Evolutionary conservation across 2,113 vertebrate species (phyloP), one percentile per base, ranked within the genome.

Genomic region (Serinus canaria): DNA sequence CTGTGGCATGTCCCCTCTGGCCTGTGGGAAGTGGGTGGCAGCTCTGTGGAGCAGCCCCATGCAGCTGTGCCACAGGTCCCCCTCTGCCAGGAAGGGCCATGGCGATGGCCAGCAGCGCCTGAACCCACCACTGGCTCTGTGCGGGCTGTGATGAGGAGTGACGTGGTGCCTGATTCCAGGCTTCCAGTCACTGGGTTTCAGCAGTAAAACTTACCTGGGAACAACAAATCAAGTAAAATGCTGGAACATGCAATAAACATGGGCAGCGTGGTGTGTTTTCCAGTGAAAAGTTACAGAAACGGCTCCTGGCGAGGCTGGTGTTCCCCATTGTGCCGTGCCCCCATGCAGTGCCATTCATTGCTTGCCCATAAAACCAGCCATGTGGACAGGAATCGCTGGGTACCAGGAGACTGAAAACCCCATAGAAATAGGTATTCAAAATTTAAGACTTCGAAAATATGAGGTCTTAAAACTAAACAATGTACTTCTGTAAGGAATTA

Each of bases 401-500:
- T 95, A 96, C 93, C 93, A 92, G 90, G 92, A 96, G 95, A 74
- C 96, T 90, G 47, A 93, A 93, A 96, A 56, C 60, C 64, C 85
- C 85, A 72, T 49, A 93, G 96, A 97, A 96, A 94, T 72, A 93
- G 93, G 94, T 95, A 96, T 92, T 96, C 92, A 97, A 94, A 96
- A 96, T 96, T 96, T 97, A 97, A 97, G 95, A 96, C 93, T 94
- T 89, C 0, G 18, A 96, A 96, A 96, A 97, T 96, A 97, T 93
- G 96, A 95, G 93, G 90, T 97, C 95, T 96, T 97, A 97, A 97
- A 97, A 95, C 90, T 78, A 90, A 96, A 96, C 92, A 96, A 96
- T 94, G 92, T 87, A 90, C 94, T 96, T 92, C 73, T 97, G 93
- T 97, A 90, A 95, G 90, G 93, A 96, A 97, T 97, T 96, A 92